These are phyloP conservation scores for Xiphophorus maculatus DNA, from an alignment of 2,113 vertebrate species.

Conservation along the genomic window DNA sequence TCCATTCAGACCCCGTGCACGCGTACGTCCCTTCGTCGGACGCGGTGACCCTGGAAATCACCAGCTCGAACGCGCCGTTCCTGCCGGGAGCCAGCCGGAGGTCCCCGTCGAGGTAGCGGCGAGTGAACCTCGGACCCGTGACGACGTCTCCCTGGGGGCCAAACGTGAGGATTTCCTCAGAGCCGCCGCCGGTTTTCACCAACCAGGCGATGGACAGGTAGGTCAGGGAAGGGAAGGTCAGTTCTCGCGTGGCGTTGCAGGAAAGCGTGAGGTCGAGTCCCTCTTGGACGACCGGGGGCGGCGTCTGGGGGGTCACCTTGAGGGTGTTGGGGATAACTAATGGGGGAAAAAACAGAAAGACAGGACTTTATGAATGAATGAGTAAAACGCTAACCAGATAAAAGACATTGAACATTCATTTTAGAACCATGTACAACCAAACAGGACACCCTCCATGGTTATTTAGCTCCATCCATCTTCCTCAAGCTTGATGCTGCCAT, in stretches of 20 bases:
- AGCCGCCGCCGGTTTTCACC: conserved; percentile 66
- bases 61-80: conserved; percentile 80
- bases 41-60: conserved; percentile 76
- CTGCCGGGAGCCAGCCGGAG: conserved; percentile 82
- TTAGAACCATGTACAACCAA: neutral
- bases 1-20: conserved; percentile 89
- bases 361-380: neutral
- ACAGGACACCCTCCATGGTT: no score
- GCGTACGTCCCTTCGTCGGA: conserved; percentile 84
- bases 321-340: conserved; percentile 88
- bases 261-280: conserved; percentile 86
- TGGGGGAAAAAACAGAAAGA: neutral
- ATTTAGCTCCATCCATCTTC: no score
- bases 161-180: conserved; percentile 82
- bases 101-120: conserved; percentile 83
- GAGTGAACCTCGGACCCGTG: conserved; percentile 73
- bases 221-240: conserved; percentile 76
- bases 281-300: conserved; percentile 75
- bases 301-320: conserved; percentile 71
- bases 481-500: no score
- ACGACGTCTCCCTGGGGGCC: conserved; percentile 84
- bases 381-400: neutral
- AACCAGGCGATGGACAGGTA: conserved; percentile 91
- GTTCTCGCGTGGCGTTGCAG: conserved; percentile 80
- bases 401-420: neutral